A percentile compares a stretch with the other conserved stretches of the same genome.
Evolutionary conservation across 1,140 invertebrate species (phyloP).

Genomic region (Nebria ingens): DNA sequence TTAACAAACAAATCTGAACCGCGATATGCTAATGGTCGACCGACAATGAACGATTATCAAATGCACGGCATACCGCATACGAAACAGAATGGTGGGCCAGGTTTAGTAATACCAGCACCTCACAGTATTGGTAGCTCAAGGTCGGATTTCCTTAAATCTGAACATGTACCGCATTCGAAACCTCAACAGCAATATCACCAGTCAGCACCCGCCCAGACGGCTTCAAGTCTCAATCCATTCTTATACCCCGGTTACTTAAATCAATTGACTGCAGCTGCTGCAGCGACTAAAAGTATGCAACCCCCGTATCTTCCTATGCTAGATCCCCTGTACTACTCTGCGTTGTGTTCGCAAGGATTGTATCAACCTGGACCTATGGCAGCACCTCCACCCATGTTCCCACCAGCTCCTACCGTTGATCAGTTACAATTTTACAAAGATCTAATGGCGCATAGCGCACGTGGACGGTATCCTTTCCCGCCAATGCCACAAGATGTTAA

Average conservation of each 20-base stretch:
- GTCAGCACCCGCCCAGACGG: no score
- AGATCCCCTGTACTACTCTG: conserved; percentile 33
- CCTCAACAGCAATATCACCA: neutral
- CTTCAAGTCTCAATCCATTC: conserved; percentile 15
- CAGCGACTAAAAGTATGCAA: conserved; percentile 16
- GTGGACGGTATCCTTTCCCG: conserved; percentile 21
- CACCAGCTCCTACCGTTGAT: conserved; percentile 26
- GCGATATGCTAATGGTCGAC: neutral
- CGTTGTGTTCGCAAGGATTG: conserved; percentile 23
- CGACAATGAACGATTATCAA: neutral
- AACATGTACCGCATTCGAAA: neutral
- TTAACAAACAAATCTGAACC: conserved; percentile 24
- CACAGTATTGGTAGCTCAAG: neutral
- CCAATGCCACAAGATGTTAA: conserved; percentile 17
- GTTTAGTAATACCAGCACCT: neutral
- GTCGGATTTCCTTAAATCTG: neutral
- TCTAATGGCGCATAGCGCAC: conserved; percentile 25
- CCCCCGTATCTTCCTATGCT: conserved; percentile 25
- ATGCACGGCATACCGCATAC: neutral
- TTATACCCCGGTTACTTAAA: conserved; percentile 11
- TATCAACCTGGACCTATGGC: conserved; percentile 19
- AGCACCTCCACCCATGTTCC: conserved; percentile 21
- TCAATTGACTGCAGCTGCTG: neutral
- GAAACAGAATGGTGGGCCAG: neutral
- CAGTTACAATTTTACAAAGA: conserved; percentile 38